Base-by-base conservation (phyloP, 2,797 vertebrate genomes). In the Rhinella marina region DNA sequence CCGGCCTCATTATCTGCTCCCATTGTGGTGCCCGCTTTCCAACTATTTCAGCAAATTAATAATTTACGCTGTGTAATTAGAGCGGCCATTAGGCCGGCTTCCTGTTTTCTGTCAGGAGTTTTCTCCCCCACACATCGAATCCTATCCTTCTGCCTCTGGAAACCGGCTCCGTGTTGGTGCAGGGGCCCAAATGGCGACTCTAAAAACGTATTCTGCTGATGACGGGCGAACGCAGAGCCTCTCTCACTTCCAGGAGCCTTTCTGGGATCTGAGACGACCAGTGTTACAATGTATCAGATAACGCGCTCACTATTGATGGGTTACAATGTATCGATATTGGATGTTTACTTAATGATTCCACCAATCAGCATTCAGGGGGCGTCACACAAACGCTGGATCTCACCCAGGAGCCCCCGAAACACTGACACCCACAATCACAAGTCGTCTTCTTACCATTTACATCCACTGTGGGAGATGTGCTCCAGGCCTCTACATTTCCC, bases 61-160 rank as follows among this genome's bases (percentile, higher is more conserved):
- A 95, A 95, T 96, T 95, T 93, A 96, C 94, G 94, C 91, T 85
- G 92, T 90, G 66, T 95, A 96, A 96, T 96, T 96, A 95, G 92
- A 94, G 93, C 91, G 81, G 88, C 90, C 94, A 93, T 92, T 90
- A 93, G 91, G 90, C 92, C 89, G 90, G 88, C 91, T 94, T 94
- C 93, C 92, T 93, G 92, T 91, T 92, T 92, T 94, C 91, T 92
- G 92, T 93, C 92, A 75, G 59, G 75, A 48, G 75, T 77, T 76
- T 70, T 50, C 68, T 78, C 82, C 84, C 90, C 88, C 90, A 87
- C 87, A 86, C 88, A 78, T 61, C 83, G 66, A 57, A 87, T 85
- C 82, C 77, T 29, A 59, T 88, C 52, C 17, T 16, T 57, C 59
- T 68, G 21, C 70, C 25, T 50, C 8, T 81, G 62, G 62, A 85